Base-by-base conservation (phyloP, 2,888 invertebrate species). In the Osedax frankpressi region DNA sequence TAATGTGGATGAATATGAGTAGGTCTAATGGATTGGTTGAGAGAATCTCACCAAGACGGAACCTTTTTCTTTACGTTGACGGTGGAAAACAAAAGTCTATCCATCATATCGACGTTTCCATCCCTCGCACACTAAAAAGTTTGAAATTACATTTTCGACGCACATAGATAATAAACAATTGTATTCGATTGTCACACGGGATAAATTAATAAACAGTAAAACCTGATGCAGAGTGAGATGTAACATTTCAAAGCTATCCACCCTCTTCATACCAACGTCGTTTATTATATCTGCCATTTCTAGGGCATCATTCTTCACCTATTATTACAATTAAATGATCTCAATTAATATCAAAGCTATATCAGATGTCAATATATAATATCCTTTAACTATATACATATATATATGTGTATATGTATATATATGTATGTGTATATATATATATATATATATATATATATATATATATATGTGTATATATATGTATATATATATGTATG, bases 101-200 rank as follows among this genome's bases (percentile, higher is more conserved):
- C 75, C 77, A 81, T 79, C 70, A 78, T 79, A 24, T 77, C 76
- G 14, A 77, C 78, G 74, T 84, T 81, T 2, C 84, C 84, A 79
- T 82, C 82, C 76, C 83, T 78, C 0, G 83, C 82, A 80, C 82
- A 80, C 83, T 84, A 59, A 59, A 14, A 14, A 14, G 14, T 14
- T 59, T 59, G 14, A 59, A 14, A 59, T 14, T 59, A 59, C 14
- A 14, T 59, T 11, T 25, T 68, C 26, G n/a, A 28, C 19, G 14
- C 29, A 28, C 28, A 25, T 2, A 29, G 29, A 19, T 19, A 26
- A 11, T 65, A 24, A 65, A 11, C 24, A 2, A 70, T 14, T 2
- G 25, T 25, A 29, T 30, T 59, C 19, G 14, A 59, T 59, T 19
- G 14, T 59, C 59, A 59, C 59, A 59, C 19, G 59, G n/a, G n/a